phyloP scores from a whole-genome alignment of 1,140 invertebrate species.

The Solenopsis fugax region DNA sequence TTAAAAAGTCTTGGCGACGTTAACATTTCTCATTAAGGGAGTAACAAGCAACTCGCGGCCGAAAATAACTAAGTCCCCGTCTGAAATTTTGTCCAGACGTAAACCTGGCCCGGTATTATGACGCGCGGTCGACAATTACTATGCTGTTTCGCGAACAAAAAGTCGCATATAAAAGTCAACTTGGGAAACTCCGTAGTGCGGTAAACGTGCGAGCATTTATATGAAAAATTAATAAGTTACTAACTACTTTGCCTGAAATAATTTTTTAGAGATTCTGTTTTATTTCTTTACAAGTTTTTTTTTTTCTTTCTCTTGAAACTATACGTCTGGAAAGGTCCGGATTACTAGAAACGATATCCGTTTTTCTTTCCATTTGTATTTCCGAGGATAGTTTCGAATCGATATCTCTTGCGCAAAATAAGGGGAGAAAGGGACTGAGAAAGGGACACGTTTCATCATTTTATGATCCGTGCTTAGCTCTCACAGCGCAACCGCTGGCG shows the following conservation, averaged over 20 bases:
- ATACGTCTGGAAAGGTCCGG: not conserved
- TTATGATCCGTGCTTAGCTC: constrained; percentile 18
- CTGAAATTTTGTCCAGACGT: constrained; percentile 17
- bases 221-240: not conserved
- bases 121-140: constrained; percentile 28
- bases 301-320: not conserved
- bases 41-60: constrained; percentile 31
- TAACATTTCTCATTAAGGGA: constrained; percentile 56
- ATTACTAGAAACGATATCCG: not conserved
- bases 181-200: not conserved
- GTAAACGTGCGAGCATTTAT: not conserved
- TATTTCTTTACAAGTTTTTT: not conserved
- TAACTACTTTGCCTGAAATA: not conserved
- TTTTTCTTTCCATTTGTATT: not conserved
- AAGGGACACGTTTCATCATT: constrained; percentile 40
- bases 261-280: not conserved
- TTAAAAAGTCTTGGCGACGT: constrained; percentile 60
- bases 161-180: not conserved
- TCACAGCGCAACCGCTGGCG: constrained; percentile 9
- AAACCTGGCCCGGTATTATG: not conserved
- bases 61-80: constrained; percentile 16
- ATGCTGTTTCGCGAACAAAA: not conserved
- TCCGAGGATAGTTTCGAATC: constrained; percentile 41
- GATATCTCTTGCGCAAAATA: not conserved
- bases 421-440: not conserved